Evolutionary conservation across 2,888 invertebrate species (phyloP).

Genomic region (Endotricha flammealis): DNA sequence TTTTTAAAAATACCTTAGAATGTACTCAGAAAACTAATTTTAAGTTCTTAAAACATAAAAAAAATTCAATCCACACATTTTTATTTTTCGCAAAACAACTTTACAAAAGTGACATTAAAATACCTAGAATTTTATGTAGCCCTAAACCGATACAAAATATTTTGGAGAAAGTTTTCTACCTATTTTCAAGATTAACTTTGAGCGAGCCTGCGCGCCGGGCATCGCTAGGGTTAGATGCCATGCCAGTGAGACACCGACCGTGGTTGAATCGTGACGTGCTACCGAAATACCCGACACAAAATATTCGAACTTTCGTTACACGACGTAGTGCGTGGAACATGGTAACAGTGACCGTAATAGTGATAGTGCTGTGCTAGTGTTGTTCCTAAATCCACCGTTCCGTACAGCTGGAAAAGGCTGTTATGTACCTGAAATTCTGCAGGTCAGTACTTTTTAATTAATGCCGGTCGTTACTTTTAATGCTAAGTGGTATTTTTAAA

Average conservation of each 20-base stretch:
- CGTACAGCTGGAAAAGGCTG: background rate
- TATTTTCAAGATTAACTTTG: constrained; percentile 44
- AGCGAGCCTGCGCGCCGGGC: constrained; percentile 7
- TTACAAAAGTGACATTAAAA: too few relatives aligned
- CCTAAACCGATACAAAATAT: too few relatives aligned
- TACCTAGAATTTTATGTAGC: too few relatives aligned
- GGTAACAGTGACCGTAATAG: constrained; percentile 5
- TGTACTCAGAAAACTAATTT: too few relatives aligned
- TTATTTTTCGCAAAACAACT: too few relatives aligned
- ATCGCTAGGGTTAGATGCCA: too few relatives aligned
- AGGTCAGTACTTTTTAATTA: constrained; percentile 45
- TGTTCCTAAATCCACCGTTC: background rate
- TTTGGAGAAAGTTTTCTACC: constrained; percentile 33
- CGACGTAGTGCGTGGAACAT: background rate
- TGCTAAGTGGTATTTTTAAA: too few relatives aligned
- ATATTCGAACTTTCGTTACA: background rate
- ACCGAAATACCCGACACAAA: background rate
- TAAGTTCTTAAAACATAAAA: too few relatives aligned
- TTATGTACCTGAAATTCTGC: constrained; percentile 61
- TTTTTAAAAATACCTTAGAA: too few relatives aligned
- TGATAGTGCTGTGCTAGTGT: constrained; percentile 4
- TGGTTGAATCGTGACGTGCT: constrained; percentile 7
- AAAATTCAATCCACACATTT: too few relatives aligned
- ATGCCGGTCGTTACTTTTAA: too few relatives aligned
- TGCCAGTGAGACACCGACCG: constrained; percentile 3